phyloP scores from a whole-genome alignment of 2,888 invertebrate genomes.

The Amphimallon solstitiale region DNA sequence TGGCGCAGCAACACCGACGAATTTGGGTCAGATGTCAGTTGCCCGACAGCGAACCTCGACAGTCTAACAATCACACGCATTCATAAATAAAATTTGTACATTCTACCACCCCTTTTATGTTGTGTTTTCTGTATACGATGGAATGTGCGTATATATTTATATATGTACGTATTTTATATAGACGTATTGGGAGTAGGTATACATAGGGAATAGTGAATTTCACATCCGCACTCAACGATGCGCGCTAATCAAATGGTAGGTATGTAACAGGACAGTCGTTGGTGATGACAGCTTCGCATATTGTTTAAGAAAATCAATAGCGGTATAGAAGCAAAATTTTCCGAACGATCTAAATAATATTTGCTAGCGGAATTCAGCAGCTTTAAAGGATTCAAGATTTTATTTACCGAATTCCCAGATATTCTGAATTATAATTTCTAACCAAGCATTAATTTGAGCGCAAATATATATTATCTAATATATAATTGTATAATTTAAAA shows the following conservation, averaged over 20 bases:
- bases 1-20: not conserved
- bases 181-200: not conserved
- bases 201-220: not conserved
- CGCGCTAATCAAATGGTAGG: not conserved
- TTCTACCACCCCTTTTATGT: not conserved
- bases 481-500: too few species aligned
- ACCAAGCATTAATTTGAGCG: too few species aligned
- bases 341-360: too few species aligned
- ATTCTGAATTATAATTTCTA: too few species aligned
- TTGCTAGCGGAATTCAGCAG: too few species aligned
- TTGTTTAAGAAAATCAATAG: slow-evolving; percentile 8
- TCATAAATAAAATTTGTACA: slow-evolving; percentile 20
- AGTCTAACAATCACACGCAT: slow-evolving; percentile 2
- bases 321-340: too few species aligned
- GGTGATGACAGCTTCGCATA: not conserved
- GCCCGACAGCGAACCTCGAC: not conserved
- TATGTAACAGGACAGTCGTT: not conserved
- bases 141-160: too few species aligned
- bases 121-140: too few species aligned
- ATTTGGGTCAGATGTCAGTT: slow-evolving; percentile 13
- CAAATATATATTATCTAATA: too few species aligned
- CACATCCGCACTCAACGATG: not conserved
- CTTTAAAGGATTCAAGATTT: too few species aligned
- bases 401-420: too few species aligned
- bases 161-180: too few species aligned